These are phyloP conservation scores for Palaemon carinicauda DNA, from an alignment of 1,140 invertebrate species.

Conservation along the genomic window DNA sequence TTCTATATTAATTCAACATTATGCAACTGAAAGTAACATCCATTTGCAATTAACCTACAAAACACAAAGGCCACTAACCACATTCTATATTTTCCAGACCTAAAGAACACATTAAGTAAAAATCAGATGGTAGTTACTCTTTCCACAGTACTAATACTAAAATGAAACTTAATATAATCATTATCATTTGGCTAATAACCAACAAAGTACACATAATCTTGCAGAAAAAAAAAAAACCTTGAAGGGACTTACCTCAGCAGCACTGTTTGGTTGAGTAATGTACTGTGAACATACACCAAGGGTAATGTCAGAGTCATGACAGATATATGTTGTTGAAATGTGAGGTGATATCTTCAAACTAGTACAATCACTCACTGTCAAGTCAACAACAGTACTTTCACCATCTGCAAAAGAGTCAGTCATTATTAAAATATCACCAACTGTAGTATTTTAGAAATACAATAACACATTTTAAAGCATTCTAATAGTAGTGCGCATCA, in stretches of 20 bases:
- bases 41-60: too few species aligned
- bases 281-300: constrained; percentile 60
- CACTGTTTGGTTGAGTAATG: constrained; percentile 57
- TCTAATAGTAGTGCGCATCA: too few species aligned
- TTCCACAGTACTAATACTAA: too few species aligned
- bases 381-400: constrained; percentile 53
- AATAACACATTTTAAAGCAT: neutral
- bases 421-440: neutral
- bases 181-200: neutral
- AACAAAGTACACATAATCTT: constrained; percentile 17
- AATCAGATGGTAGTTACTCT: too few species aligned
- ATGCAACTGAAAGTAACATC: too few species aligned
- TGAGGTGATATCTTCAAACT: constrained; percentile 59
- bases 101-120: too few species aligned
- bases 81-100: too few species aligned
- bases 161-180: too few species aligned
- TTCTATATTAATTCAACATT: too few species aligned
- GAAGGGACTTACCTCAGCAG: constrained; percentile 49
- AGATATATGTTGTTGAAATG: constrained; percentile 62
- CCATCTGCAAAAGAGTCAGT: constrained; percentile 14
- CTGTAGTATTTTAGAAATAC: neutral
- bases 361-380: constrained; percentile 54
- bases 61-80: too few species aligned
- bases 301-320: constrained; percentile 53
- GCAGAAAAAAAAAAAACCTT: constrained; percentile 23